Base-by-base conservation (phyloP, 2,888 invertebrate species). In the Pseudococcus jackbeardsleyi region DNA sequence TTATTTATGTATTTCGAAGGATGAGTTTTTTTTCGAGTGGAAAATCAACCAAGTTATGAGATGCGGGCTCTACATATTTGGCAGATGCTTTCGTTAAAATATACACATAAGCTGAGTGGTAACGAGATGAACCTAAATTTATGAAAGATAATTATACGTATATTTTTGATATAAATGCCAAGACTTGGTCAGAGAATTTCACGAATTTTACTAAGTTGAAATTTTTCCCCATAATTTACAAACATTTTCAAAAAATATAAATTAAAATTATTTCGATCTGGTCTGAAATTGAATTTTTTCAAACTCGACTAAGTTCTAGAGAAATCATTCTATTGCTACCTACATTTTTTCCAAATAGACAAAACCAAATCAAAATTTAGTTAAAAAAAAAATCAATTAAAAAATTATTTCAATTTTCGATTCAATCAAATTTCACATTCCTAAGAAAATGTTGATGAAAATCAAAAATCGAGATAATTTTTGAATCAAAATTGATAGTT, bases 91-190 rank as follows among this genome's bases (percentile, higher is more conserved):
- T 26, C 11, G 68, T 8, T 68, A 68, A 68, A 68, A 68, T 54
- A 68, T 68, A 68, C 68, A 2, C 54, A 8, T 12, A 26, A 68
- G 68, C 26, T 26, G 68, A 68, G 68, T 68, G 68, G 68, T 68
- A 68, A 68, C 68, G 68, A 68, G 68, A 68, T 68, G 68, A 26
- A n/a, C 54, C 54, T n/a, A 54, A 7, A n/a, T n/a, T 54, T n/a
- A 54, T 15, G 2, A n/a, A 54, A 4, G 7, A 54, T 54, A 54
- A 54, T 15, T 54, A n/a, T 7, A 54, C 54, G 50, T 50, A 54
- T 54, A 15, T 54, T 54, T 54, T 54, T n/a, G n/a, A 54, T 54
- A 54, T 54, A 54, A 54, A 54, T 54, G 54, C 54, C 54, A n/a
- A 54, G n/a, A n/a, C 54, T 54, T 7, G n/a, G 15, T 15, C 15